Evolutionary conservation across 2,888 invertebrate species (phyloP), one percentile per base, ranked within the genome.

Genomic region (Lycocerus yunnanus): DNA sequence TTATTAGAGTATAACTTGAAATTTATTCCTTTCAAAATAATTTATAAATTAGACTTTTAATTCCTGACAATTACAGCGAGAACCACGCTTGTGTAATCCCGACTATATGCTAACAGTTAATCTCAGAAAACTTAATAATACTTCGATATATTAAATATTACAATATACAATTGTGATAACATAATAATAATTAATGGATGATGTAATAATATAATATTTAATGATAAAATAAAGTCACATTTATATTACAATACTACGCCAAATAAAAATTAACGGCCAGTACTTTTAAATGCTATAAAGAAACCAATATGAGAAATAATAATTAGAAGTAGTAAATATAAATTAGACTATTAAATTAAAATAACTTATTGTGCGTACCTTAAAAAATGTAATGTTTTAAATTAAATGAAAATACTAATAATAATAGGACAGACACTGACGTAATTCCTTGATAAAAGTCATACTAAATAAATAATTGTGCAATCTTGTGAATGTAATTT

Each of bases 1-100:
- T 73, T 69, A 43, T 43, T 43, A 43, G 20, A 63, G 61, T 63
- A 63, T 63, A 16, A 63, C 61, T 43, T 43, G 20, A 63, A 63
- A 63, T 63, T 60, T 60, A 18, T 18, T n/a, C 61, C 65, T 59
- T 18, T 59, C 18, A 59, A 43, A 69, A 18, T 68, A 68, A 68
- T 68, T 68, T 65, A 68, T 68, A 66, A 59, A 15, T 63, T 15
- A 58, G 8, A 58, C 58, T 68, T 15, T 68, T 58, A 43, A 43
- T 43, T 43, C 6, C 43, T 43, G 43, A 43, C 43, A n/a, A 43
- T 43, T 43, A 43, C 6, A 13, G n/a, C 43, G 6, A 43, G 43
- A n/a, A n/a, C 43, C 43, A n/a, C 6, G n/a, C 43, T 43, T 43
- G 43, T n/a, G 43, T 43, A 43, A n/a, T n/a, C n/a, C 6, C n/a